A percentile compares a stretch with the other conserved stretches of the same genome.
Evolutionary conservation across 2,888 invertebrate species (phyloP).

Genomic region (Gastrophysa polygoni): DNA sequence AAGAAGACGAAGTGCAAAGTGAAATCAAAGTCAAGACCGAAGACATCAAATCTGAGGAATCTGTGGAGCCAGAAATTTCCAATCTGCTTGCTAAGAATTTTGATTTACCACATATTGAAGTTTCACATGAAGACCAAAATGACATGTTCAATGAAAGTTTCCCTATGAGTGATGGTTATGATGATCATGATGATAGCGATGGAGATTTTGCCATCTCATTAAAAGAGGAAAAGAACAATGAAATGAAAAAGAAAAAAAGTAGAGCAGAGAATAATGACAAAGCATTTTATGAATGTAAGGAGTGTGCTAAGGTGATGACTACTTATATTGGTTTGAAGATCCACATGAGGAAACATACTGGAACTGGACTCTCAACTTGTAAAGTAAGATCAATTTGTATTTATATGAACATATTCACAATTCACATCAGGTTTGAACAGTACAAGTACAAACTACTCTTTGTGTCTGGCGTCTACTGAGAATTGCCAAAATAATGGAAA

Average conservation of each 20-base stretch:
- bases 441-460: no score
- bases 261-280: conserved; percentile 42
- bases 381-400: conserved; percentile 40
- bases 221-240: conserved; percentile 30
- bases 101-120: not conserved
- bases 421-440: no score
- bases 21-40: conserved; percentile 29
- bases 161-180: conserved; percentile 38
- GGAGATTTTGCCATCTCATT: conserved; percentile 30
- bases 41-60: conserved; percentile 26
- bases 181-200: conserved; percentile 32
- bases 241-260: conserved; percentile 29
- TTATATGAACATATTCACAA: not conserved
- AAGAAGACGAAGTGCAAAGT: conserved; percentile 25
- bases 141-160: conserved; percentile 36
- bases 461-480: no score
- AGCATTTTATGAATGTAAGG: conserved; percentile 48
- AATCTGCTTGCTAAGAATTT: conserved; percentile 14
- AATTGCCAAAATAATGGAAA: no score
- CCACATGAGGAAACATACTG: conserved; percentile 72
- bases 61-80: conserved; percentile 15
- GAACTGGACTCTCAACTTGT: conserved; percentile 51
- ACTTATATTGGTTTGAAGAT: conserved; percentile 53
- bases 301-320: conserved; percentile 49
- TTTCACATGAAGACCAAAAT: conserved; percentile 12